Conservation (phyloP, 2,113 vertebrate species). For the Aplodontia rufa region DNA sequence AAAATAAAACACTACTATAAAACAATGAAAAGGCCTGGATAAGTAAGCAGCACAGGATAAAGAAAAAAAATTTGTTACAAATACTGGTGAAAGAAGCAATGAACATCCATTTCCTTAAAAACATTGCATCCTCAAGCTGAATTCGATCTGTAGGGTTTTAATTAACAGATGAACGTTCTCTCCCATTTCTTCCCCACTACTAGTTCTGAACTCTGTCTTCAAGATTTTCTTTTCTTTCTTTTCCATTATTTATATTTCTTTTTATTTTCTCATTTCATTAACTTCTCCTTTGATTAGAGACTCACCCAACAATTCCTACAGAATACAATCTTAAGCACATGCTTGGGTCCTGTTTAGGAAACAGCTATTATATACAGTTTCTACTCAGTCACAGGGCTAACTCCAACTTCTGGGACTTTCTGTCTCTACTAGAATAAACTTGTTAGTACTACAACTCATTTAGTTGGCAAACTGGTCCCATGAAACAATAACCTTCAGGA, state of each 20-base stretch:
- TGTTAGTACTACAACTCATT: not conserved
- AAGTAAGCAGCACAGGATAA: not conserved
- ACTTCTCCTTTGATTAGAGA: not conserved
- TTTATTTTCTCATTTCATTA: not conserved
- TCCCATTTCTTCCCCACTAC: not conserved
- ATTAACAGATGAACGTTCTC: not conserved
- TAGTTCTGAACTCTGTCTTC: not conserved
- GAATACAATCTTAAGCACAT: not conserved
- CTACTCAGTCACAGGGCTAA: not conserved
- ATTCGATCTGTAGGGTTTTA: not conserved
- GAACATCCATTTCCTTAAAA: not conserved
- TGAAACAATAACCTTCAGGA: conserved; percentile 22
- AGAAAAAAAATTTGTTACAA: conserved; percentile 52
- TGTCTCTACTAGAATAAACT: not conserved
- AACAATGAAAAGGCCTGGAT: not conserved
- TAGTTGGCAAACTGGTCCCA: conserved; percentile 20
- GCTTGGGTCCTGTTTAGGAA: not conserved
- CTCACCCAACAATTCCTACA: not conserved
- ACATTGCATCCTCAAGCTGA: not conserved
- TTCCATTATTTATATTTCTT: not conserved
- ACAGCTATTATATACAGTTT: not conserved
- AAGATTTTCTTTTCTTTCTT: not conserved
- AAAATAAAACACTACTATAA: not conserved
- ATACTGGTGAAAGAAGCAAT: not conserved
- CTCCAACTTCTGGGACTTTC: not conserved